Conservation (phyloP, 2,888 invertebrate species). For the Adineta ricciae region DNA sequence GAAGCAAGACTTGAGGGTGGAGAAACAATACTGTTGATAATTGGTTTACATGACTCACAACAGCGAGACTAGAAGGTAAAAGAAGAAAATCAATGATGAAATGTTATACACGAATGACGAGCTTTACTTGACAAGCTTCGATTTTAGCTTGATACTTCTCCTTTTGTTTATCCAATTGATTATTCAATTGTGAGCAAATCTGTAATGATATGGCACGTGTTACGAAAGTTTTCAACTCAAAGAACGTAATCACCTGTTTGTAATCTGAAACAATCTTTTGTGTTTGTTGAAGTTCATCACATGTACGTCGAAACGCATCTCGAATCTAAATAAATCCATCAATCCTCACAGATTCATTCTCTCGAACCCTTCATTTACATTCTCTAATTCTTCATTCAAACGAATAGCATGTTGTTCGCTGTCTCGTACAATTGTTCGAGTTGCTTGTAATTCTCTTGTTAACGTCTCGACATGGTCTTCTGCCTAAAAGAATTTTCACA, state of each 20-base stretch:
- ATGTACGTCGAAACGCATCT: conserved; percentile 19
- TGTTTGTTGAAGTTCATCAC: conserved; percentile 19
- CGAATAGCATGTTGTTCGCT: conserved; percentile 64
- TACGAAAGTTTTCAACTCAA: not conserved
- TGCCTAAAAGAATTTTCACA: too few relatives aligned
- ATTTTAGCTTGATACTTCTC: conserved; percentile 59
- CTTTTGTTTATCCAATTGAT: conserved; percentile 71
- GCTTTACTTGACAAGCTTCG: conserved; percentile 59
- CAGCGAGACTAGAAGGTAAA: conserved; percentile 1
- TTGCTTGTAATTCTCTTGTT: conserved; percentile 47
- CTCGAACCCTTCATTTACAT: too few relatives aligned
- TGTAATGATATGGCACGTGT: conserved; percentile 37
- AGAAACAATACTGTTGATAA: not conserved
- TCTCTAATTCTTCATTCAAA: conserved; percentile 58
- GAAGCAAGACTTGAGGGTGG: not conserved
- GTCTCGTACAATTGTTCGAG: conserved; percentile 55
- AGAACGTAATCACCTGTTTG: conserved; percentile 58
- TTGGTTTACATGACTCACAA: not conserved
- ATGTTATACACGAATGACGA: not conserved
- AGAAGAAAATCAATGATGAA: not conserved
- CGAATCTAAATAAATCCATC: conserved; percentile 19
- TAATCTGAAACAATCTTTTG: conserved; percentile 60
- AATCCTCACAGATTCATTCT: too few relatives aligned
- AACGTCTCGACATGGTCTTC: conserved; percentile 51
- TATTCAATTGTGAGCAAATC: conserved; percentile 63